Conservation (phyloP, 2,113 vertebrate genomes). For the Chrysemys picta region DNA sequence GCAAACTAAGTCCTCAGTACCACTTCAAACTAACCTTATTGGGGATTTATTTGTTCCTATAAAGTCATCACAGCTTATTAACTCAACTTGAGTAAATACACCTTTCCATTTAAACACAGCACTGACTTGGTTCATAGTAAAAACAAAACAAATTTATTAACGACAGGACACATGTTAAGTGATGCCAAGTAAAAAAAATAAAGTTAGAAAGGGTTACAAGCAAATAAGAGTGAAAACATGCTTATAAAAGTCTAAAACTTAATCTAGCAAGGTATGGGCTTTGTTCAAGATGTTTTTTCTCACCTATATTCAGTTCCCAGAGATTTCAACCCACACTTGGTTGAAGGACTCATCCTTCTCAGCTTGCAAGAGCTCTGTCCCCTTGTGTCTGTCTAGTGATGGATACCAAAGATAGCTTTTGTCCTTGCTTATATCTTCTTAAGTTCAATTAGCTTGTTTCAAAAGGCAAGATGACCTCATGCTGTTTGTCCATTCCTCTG, state of each 20-base stretch:
- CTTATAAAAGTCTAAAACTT: neutral
- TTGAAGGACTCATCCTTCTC: neutral
- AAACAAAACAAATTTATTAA: neutral
- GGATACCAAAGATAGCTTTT: neutral
- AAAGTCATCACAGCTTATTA: neutral
- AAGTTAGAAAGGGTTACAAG: neutral
- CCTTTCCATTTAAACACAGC: neutral
- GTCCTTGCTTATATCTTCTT: neutral
- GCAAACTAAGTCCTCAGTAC: too few relatives aligned
- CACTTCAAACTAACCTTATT: too few relatives aligned
- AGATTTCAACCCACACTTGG: neutral
- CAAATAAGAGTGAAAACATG: neutral
- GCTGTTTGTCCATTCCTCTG: neutral
- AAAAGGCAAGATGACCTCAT: neutral
- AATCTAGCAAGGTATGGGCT: neutral
- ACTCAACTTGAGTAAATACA: neutral
- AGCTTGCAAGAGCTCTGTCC: neutral
- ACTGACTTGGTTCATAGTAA: neutral
- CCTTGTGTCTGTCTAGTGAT: neutral
- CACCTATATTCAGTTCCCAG: neutral
- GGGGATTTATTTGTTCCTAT: neutral
- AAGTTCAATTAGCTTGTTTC: neutral
- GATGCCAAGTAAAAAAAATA: neutral
- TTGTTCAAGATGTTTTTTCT: neutral
- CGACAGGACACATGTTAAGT: neutral